These are phyloP conservation scores for Mirounga angustirostris DNA, from an alignment of 2,113 vertebrate genomes.

Conservation along the genomic window DNA sequence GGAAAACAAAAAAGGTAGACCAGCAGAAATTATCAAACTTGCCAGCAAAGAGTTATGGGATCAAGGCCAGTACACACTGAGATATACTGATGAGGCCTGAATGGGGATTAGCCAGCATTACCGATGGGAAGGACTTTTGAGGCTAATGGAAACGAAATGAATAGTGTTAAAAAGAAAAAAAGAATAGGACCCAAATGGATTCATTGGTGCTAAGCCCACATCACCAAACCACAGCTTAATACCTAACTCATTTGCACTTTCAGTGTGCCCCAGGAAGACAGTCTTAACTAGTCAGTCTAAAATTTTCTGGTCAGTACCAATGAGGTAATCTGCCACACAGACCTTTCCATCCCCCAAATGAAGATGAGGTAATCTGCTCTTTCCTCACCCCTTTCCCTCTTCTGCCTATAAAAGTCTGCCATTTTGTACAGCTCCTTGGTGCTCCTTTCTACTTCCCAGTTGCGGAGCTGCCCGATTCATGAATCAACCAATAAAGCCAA, in stretches of 20 bases:
- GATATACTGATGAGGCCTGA: not conserved
- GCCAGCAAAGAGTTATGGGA: not conserved
- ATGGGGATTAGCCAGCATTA: not conserved
- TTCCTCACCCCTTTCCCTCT: not conserved
- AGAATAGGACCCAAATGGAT: not conserved
- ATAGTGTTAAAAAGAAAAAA: not conserved
- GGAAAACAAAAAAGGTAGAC: not conserved
- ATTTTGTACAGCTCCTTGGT: not conserved
- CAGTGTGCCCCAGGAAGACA: not conserved
- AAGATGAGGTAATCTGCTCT: not conserved
- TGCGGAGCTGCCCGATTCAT: not conserved
- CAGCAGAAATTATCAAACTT: not conserved
- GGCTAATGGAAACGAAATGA: not conserved
- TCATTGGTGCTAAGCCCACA: not conserved
- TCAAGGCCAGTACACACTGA: not conserved
- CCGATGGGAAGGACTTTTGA: not conserved
- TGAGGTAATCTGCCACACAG: not conserved
- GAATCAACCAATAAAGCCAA: not conserved
- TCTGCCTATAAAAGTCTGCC: not conserved
- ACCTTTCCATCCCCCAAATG: not conserved
- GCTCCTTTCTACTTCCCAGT: not conserved
- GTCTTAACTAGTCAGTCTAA: not conserved
- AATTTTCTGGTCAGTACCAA: not conserved
- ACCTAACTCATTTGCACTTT: not conserved
- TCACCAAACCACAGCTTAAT: not conserved